Evolutionary conservation across 2,888 invertebrate species (phyloP).

Genomic region (Drosophila anomelani): DNA sequence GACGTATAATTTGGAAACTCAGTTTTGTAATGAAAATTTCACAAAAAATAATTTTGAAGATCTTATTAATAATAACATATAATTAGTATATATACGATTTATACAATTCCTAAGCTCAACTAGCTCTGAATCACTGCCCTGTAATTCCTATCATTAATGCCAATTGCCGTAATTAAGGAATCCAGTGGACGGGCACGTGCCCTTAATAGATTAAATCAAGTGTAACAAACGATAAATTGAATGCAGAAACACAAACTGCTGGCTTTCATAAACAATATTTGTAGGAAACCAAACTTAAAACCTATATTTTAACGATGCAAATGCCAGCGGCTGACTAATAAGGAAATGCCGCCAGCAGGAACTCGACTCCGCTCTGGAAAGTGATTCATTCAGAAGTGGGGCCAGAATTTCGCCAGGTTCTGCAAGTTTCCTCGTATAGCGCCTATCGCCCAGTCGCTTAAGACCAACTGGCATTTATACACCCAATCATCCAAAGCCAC

Average conservation of each 20-base stretch:
- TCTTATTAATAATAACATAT: neutral
- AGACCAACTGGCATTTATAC: slow-evolving; percentile 35
- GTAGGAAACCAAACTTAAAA: neutral
- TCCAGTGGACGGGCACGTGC: slow-evolving; percentile 37
- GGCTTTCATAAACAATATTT: slow-evolving; percentile 1
- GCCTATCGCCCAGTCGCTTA: slow-evolving; percentile 59
- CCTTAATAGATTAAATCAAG: slow-evolving; percentile 26
- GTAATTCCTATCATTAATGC: slow-evolving; percentile 38
- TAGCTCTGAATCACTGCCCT: slow-evolving; percentile 14
- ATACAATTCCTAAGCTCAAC: neutral
- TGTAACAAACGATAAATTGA: slow-evolving; percentile 7
- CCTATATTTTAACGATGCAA: neutral
- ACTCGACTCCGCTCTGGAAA: neutral
- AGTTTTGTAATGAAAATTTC: neutral
- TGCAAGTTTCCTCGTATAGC: slow-evolving; percentile 49
- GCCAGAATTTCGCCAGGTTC: slow-evolving; percentile 49
- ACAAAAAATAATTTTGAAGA: neutral
- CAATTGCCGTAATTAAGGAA: slow-evolving; percentile 38
- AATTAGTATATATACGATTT: neutral
- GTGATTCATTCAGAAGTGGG: slow-evolving; percentile 18
- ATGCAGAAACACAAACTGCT: slow-evolving; percentile 10
- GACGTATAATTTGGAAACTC: too few relatives aligned
- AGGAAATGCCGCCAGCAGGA: slow-evolving; percentile 39
- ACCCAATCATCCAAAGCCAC: slow-evolving; percentile 34
- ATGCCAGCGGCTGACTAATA: slow-evolving; percentile 2